Evolutionary conservation across 2,797 vertebrate genomes (phyloP), one percentile per base, ranked within the genome.

Genomic region (Propithecus deckenii): DNA sequence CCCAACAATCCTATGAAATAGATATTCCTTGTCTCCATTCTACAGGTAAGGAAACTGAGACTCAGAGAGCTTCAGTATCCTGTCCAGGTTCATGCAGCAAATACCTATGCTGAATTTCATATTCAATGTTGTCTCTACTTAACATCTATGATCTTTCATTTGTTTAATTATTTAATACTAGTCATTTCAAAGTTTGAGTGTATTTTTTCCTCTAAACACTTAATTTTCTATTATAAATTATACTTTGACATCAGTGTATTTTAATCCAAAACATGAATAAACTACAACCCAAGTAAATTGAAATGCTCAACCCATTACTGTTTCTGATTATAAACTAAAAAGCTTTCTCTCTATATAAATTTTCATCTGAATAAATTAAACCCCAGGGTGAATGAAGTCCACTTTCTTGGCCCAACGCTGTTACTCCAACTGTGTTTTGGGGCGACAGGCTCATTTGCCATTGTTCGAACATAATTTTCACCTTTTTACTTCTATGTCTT

Each of bases 191-290:
- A 81, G 1, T 0, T 8, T 65, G 88, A 61, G 9, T 85, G 17
- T 84, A 59, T 89, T 67, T 88, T 91, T n/a, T 86, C 91, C 43
- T 92, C 15, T 28, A 79, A 95, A 67, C 14, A 50, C 1, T 48
- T 72, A 79, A 81, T 67, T 93, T 93, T 93, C 57, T 91, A 28
- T 91, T 89, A 41, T 18, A 94, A 89, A 76, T 61, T 55, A 83
- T 3, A 61, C 3, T 74, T 89, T 80, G 13, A 86, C 4, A 52
- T 80, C 15, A 71, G 14, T 76, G 72, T 63, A 75, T 63, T 86
- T 84, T 80, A 50, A 57, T 59, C 52, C 9, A 74, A 71, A 87
- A 50, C 9, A 78, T 75, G 8, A 85, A 76, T 81, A 48, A 78
- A 79, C 48, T 83, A 55, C 32, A 91, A 57, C 12, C 38, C 14